A percentile compares a stretch with the other conserved stretches of the same genome.
phyloP scores from a whole-genome alignment of 1,140 invertebrate genomes.

The Drosophila malerkotliana region DNA sequence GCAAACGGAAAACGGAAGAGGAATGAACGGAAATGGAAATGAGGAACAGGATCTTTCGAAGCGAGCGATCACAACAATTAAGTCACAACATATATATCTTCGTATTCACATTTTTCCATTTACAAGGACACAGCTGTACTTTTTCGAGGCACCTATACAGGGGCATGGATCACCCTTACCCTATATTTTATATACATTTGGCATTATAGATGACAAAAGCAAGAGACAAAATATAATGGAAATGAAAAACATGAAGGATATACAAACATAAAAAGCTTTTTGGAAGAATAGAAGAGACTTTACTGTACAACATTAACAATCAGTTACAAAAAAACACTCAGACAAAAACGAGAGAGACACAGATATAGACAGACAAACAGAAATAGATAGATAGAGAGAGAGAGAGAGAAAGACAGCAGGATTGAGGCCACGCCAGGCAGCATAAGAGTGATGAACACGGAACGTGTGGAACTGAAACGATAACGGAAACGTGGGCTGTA shows the following conservation, averaged over 20 bases:
- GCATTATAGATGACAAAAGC: slow-evolving; percentile 15
- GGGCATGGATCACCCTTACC: not conserved
- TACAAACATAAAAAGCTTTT: slow-evolving; percentile 19
- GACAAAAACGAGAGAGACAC: slow-evolving; percentile 20
- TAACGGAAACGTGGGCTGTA: slow-evolving; percentile 84
- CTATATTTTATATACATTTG: slow-evolving; percentile 26
- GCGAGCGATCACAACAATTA: slow-evolving; percentile 59
- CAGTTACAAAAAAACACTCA: slow-evolving; percentile 39
- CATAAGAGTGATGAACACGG: slow-evolving; percentile 29
- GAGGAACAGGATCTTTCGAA: slow-evolving; percentile 5
- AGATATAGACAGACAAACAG: slow-evolving; percentile 20
- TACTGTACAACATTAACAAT: slow-evolving; percentile 29
- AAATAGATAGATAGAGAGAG: slow-evolving; percentile 16
- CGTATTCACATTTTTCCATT: slow-evolving; percentile 40
- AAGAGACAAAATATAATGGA: slow-evolving; percentile 10
- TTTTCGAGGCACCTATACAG: slow-evolving; percentile 27
- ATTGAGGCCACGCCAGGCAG: slow-evolving; percentile 40
- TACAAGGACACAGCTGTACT: slow-evolving; percentile 15
- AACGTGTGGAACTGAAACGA: slow-evolving; percentile 33
- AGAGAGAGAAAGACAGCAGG: slow-evolving; percentile 21
- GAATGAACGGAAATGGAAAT: slow-evolving; percentile 27
- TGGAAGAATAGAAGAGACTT: slow-evolving; percentile 16
- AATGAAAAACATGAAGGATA: slow-evolving; percentile 14
- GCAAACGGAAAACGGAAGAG: slow-evolving; percentile 8
- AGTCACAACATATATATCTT: slow-evolving; percentile 43